Percentiles rank a stretch among this genome's conserved stretches.
phyloP scores from a whole-genome alignment of 2,797 vertebrate genomes.

The Brotula barbata region DNA sequence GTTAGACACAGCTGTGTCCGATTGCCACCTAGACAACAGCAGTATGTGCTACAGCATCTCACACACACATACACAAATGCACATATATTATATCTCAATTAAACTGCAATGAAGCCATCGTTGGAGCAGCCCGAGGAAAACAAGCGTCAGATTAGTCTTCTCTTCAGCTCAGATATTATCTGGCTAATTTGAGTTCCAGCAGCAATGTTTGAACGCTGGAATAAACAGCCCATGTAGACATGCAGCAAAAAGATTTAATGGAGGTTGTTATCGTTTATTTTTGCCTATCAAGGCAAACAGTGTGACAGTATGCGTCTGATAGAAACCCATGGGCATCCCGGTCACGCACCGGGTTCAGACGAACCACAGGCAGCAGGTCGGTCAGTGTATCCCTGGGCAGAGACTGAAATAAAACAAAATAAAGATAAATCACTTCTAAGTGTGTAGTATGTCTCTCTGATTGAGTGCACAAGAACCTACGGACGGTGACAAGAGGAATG shows the following conservation, averaged over 20 bases:
- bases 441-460: conserved; percentile 14
- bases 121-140: not conserved
- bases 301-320: conserved; percentile 15
- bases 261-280: conserved; percentile 13
- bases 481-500: conserved; percentile 25
- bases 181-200: conserved; percentile 5
- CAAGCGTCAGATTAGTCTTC: not conserved
- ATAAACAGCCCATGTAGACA: conserved; percentile 1
- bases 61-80: too few relatives aligned
- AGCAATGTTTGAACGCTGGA: conserved; percentile 4
- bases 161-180: conserved; percentile 8
- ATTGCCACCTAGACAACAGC: too few relatives aligned
- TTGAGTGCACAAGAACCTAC: conserved; percentile 6
- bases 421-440: conserved; percentile 43
- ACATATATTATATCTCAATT: too few relatives aligned
- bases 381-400: conserved; percentile 18
- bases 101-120: too few relatives aligned
- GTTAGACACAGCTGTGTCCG: too few relatives aligned
- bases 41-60: too few relatives aligned
- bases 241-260: conserved; percentile 5
- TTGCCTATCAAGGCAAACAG: conserved; percentile 5
- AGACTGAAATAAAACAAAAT: conserved; percentile 35
- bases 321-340: conserved; percentile 26
- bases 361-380: conserved; percentile 27
- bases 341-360: conserved; percentile 7